These are phyloP conservation scores for Actinopyga echinites DNA, from an alignment of 53 echinoderm and acorn worm genomes.

Conservation along the genomic window DNA sequence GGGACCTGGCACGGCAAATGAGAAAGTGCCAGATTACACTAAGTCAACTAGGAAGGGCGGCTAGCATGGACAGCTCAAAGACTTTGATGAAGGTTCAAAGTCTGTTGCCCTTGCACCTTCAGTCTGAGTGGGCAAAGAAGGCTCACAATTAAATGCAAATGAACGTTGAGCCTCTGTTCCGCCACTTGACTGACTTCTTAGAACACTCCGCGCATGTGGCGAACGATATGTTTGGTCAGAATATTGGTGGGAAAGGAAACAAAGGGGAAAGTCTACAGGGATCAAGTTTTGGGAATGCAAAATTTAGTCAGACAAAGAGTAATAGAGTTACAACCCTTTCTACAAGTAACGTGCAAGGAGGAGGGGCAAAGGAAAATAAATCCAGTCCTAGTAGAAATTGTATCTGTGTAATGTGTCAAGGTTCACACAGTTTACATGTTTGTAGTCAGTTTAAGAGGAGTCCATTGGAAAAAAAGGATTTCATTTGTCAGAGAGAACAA, in stretches of 20 bases:
- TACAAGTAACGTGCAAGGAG: too few relatives aligned
- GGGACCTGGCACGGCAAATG: conserved; percentile 60
- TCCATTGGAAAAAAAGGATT: background rate
- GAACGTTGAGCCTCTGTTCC: conserved; percentile 10
- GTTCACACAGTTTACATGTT: too few relatives aligned
- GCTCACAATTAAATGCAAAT: conserved; percentile 41
- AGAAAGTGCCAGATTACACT: conserved; percentile 46
- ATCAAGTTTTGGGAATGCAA: too few relatives aligned
- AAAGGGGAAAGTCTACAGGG: too few relatives aligned
- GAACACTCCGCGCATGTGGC: conserved; percentile 52
- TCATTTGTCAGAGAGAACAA: background rate
- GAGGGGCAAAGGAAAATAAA: too few relatives aligned
- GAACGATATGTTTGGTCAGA: conserved; percentile 55
- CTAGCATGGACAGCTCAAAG: conserved; percentile 41
- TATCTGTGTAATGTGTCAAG: too few relatives aligned
- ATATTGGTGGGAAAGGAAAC: conserved; percentile 26
- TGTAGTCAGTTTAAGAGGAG: too few relatives aligned
- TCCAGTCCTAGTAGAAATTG: too few relatives aligned
- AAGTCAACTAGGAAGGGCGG: conserved; percentile 39
- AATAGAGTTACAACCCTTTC: too few relatives aligned
- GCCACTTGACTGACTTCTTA: conserved; percentile 57
- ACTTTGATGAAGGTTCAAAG: conserved; percentile 55
- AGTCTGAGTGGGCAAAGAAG: conserved; percentile 49
- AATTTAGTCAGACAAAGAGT: too few relatives aligned
- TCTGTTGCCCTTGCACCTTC: conserved; percentile 49